Percentiles rank a stretch among this genome's conserved stretches.
These are phyloP conservation scores for Xylota segnis DNA, from an alignment of 2,888 invertebrate species.

Conservation along the genomic window DNA sequence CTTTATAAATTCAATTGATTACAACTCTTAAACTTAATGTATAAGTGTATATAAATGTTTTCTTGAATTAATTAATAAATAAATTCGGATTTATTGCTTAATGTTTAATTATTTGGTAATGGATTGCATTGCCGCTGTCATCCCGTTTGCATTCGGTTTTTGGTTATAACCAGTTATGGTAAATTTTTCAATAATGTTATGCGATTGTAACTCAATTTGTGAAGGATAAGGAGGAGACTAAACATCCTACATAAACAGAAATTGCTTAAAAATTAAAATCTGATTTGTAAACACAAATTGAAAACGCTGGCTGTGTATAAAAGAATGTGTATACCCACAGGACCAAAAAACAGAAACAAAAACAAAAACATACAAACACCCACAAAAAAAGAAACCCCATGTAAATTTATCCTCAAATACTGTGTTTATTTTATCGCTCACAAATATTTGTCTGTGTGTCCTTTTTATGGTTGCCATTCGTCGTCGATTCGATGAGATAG, in stretches of 20 bases:
- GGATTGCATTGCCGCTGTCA: constrained; percentile 1
- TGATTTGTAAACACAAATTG: constrained; percentile 34
- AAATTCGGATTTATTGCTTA: constrained; percentile 52
- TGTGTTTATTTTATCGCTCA: constrained; percentile 28
- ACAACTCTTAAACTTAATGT: constrained; percentile 49
- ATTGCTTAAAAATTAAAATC: constrained; percentile 18
- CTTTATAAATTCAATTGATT: constrained; percentile 54
- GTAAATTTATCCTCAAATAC: constrained; percentile 37
- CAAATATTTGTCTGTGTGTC: constrained; percentile 56
- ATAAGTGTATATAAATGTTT: constrained; percentile 25
- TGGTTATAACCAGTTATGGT: too few relatives aligned
- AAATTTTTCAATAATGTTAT: not conserved
- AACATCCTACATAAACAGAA: constrained; percentile 1
- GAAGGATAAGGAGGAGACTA: not conserved
- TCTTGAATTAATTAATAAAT: constrained; percentile 5
- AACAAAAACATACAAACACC: not conserved
- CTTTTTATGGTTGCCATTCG: constrained; percentile 33
- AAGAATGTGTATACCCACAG: not conserved
- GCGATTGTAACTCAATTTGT: not conserved
- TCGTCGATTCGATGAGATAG: constrained; percentile 12
- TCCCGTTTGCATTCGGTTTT: not conserved
- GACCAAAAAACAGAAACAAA: too few relatives aligned
- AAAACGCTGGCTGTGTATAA: not conserved
- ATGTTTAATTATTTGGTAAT: constrained; percentile 1
- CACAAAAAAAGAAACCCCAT: constrained; percentile 20